phyloP scores from a whole-genome alignment of 2,113 vertebrate genomes.

The Chitala chitala region DNA sequence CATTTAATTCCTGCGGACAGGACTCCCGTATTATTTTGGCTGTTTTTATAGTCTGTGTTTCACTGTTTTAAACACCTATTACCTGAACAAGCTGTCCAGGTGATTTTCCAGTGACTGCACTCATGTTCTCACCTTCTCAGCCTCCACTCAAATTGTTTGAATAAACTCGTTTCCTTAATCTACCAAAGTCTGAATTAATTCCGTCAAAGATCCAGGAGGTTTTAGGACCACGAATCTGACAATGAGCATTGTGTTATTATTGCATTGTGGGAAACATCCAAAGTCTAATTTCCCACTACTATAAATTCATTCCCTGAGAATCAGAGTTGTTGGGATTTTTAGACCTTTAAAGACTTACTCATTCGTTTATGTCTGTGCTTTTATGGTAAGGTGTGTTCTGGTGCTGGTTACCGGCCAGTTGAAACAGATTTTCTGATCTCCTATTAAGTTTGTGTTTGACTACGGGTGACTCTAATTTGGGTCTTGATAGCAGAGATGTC shows the following conservation, averaged over 20 bases:
- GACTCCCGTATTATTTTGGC: no score
- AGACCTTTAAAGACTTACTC: not conserved
- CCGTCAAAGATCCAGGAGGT: not conserved
- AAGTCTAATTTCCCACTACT: not conserved
- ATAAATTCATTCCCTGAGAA: constrained; percentile 10
- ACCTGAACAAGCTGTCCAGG: no score
- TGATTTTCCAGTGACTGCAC: no score
- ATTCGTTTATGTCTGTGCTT: not conserved
- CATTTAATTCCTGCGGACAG: no score
- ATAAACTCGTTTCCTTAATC: not conserved
- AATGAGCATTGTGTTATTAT: not conserved
- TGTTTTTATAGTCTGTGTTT: no score
- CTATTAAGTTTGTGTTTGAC: not conserved
- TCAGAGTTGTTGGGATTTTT: not conserved
- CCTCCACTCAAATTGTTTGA: not conserved
- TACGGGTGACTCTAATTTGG: not conserved
- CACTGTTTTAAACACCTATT: no score
- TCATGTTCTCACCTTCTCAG: not conserved
- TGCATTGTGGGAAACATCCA: constrained; percentile 12
- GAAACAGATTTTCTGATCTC: not conserved
- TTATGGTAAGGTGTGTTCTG: constrained; percentile 10
- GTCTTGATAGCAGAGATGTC: not conserved
- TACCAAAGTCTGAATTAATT: not conserved
- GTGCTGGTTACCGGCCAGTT: not conserved
- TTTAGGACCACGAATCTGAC: not conserved